Evolutionary conservation across 30 jellyfish, hydroid and myxozoan genomes (phyloP), one percentile per base, ranked within the genome.

Genomic region (Calvadosia cruxmelitensis): DNA sequence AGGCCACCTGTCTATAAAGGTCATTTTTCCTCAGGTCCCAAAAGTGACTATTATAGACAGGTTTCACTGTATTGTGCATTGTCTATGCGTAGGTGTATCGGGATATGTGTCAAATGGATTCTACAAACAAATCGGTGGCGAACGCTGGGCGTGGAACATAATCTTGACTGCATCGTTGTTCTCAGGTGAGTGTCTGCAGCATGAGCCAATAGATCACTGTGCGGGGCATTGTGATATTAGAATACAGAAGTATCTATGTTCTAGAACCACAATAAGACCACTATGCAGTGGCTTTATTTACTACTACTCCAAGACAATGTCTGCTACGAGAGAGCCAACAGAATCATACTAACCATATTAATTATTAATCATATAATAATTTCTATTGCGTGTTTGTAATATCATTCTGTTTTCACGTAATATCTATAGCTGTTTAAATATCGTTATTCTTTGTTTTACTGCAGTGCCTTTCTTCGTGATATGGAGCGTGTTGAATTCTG

Each of bases 71-170:
- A 20, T 42, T 42, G 57, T 5, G 10, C 15, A 5, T 42, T 42
- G 57, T 5, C 57, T 42, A 5, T 42, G 57, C 10, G 10, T 42
- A 87, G 97, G 82, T 70, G 83, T 87, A 23, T 75, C 97, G 27
- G 97, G 97, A 16, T 87, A 67, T 76, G 97, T 87, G 25, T 87
- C 97, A 25, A 87, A 87, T 83, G 79, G 97, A 64, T 80, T 87
- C 73, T 87, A 87, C 75, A 87, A 87, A 72, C 97, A 87, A 34
- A 80, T 87, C 13, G 33, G 67, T 24, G 97, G 97, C 51, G 94
- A 87, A 23, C 79, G 74, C 50, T 87, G 97, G 97, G 97, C 97
- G 0, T 87, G 97, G 97, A 87, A 87, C 49, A 91, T 87, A 25
- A 85, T 87, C 25, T 83, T 87, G n/a, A 87, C 97, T 26, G 97